A percentile compares a stretch with the other conserved stretches of the same genome.
These are phyloP conservation scores for Odontamblyopus lacepedii DNA, from an alignment of 2,797 vertebrate species.

Conservation along the genomic window DNA sequence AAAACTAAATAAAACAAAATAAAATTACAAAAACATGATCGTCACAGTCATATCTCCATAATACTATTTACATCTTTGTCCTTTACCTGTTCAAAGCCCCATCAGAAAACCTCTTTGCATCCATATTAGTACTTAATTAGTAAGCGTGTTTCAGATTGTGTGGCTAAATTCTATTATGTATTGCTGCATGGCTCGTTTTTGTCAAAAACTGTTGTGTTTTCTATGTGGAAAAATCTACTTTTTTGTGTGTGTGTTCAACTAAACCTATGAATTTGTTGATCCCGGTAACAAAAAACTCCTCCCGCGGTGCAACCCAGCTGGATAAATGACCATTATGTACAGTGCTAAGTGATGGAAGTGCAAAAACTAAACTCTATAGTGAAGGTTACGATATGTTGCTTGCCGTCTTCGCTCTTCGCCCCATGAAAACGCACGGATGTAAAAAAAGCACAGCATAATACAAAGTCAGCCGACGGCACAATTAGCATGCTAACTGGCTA, in stretches of 20 bases:
- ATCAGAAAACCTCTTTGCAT: slow-evolving; percentile 25
- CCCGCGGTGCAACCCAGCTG: slow-evolving; percentile 38
- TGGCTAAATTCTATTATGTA: slow-evolving; percentile 33
- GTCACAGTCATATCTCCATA: slow-evolving; percentile 72
- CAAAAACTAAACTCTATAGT: slow-evolving; percentile 13
- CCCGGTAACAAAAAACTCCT: slow-evolving; percentile 43
- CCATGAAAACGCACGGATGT: slow-evolving; percentile 57
- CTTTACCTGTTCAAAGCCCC: slow-evolving; percentile 44
- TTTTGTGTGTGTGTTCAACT: slow-evolving; percentile 43
- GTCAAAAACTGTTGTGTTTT: neutral
- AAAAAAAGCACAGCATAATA: slow-evolving; percentile 62
- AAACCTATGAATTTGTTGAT: slow-evolving; percentile 53
- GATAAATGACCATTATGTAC: slow-evolving; percentile 67
- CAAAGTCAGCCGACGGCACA: slow-evolving; percentile 61
- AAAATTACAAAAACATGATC: slow-evolving; percentile 70
- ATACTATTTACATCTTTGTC: slow-evolving; percentile 74
- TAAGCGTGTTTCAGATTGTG: slow-evolving; percentile 16
- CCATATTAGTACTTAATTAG: slow-evolving; percentile 29
- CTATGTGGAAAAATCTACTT: slow-evolving; percentile 15
- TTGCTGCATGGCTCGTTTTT: slow-evolving; percentile 57
- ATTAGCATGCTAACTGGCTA: slow-evolving; percentile 72
- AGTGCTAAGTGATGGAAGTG: slow-evolving; percentile 45
- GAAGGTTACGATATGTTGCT: slow-evolving; percentile 13
- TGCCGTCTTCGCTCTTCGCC: slow-evolving; percentile 16
- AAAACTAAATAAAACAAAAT: slow-evolving; percentile 45